Conservation (phyloP, 1,140 invertebrate genomes). For the Paralvinella palmiformis region DNA sequence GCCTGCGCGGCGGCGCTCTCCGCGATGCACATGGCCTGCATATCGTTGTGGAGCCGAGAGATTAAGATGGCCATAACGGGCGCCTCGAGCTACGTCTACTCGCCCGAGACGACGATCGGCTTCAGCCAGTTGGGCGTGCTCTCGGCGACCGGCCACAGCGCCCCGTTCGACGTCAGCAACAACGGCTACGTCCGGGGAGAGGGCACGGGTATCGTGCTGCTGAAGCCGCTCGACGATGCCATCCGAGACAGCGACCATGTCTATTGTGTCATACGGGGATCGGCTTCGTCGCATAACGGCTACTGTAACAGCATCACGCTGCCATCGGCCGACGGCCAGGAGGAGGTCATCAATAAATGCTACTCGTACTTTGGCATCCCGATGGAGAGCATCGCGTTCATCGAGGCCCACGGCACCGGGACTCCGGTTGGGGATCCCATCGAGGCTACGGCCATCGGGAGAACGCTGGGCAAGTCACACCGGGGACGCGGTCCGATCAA, state of each 20-base stretch:
- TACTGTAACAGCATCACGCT: conserved; percentile 47
- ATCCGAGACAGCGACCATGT: not conserved
- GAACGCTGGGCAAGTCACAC: conserved; percentile 77
- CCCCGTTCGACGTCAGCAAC: not conserved
- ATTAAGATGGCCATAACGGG: not conserved
- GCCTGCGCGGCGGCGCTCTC: conserved; percentile 89
- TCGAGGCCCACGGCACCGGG: conserved; percentile 94
- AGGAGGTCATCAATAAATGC: conserved; percentile 73
- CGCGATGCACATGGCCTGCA: conserved; percentile 78
- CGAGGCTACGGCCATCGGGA: conserved; percentile 87
- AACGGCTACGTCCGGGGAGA: not conserved
- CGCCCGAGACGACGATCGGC: not conserved
- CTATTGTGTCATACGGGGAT: not conserved
- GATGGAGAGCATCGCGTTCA: conserved; percentile 73
- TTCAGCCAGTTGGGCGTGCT: conserved; percentile 5
- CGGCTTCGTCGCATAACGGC: not conserved
- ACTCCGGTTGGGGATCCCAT: conserved; percentile 88
- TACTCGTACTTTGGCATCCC: conserved; percentile 75
- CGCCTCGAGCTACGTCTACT: not conserved
- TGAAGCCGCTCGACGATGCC: conserved; percentile 3
- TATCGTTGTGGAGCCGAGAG: conserved; percentile 60
- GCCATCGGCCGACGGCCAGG: conserved; percentile 79
- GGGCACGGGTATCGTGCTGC: not conserved
- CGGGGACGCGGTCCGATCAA: conserved; percentile 67
- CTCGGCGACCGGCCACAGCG: not conserved